Conservation (phyloP, 2,888 invertebrate genomes). For the Hydropsyche betteni region DNA sequence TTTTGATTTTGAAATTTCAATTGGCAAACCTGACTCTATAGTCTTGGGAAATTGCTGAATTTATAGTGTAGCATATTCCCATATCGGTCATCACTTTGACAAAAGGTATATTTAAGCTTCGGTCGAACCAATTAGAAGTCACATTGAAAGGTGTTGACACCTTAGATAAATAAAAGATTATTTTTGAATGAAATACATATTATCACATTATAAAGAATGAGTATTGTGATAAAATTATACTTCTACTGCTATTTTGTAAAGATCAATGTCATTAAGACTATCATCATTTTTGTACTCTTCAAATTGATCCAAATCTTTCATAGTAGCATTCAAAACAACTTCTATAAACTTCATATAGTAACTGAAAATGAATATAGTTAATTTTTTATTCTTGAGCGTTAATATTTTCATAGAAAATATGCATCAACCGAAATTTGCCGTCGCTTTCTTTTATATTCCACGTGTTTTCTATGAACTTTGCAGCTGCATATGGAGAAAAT, state of each 20-base stretch:
- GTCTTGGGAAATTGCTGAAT: slow-evolving; percentile 67
- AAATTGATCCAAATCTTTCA: slow-evolving; percentile 58
- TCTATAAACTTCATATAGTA: slow-evolving; percentile 60
- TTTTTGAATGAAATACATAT: too few species aligned
- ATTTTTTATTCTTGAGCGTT: neutral
- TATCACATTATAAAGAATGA: too few species aligned
- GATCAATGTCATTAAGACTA: slow-evolving; percentile 57
- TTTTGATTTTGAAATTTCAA: neutral
- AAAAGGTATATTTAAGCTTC: slow-evolving; percentile 58
- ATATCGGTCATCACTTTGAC: slow-evolving; percentile 70
- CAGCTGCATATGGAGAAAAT: slow-evolving; percentile 56
- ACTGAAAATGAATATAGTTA: slow-evolving; percentile 54
- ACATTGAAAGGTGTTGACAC: slow-evolving; percentile 62
- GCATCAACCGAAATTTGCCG: slow-evolving; percentile 41
- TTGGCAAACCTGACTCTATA: slow-evolving; percentile 61
- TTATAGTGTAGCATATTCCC: slow-evolving; percentile 72
- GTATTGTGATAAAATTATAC: slow-evolving; percentile 54
- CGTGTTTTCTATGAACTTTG: slow-evolving; percentile 56
- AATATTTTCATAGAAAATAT: neutral
- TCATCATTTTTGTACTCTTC: slow-evolving; percentile 57
- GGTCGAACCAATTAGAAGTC: slow-evolving; percentile 63
- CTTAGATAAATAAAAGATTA: slow-evolving; percentile 54
- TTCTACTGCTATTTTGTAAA: slow-evolving; percentile 60
- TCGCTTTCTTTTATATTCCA: slow-evolving; percentile 57
- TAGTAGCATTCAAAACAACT: slow-evolving; percentile 59